phyloP scores from a whole-genome alignment of 2,797 vertebrate species.

The Simalia tracyae region DNA sequence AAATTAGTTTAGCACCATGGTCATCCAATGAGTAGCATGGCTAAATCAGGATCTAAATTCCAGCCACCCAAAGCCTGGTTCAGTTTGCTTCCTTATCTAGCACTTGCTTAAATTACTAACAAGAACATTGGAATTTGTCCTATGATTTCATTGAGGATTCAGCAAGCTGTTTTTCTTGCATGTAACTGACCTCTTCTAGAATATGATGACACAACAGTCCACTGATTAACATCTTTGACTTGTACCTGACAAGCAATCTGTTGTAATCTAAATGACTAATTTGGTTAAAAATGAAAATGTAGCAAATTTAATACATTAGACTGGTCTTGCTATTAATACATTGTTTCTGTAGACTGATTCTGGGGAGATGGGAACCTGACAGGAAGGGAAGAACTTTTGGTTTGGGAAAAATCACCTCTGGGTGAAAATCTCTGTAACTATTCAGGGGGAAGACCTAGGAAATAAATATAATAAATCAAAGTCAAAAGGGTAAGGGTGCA shows the following conservation, averaged over 20 bases:
- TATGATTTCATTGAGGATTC: background rate
- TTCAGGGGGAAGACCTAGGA: background rate
- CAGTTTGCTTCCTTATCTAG: background rate
- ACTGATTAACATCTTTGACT: background rate
- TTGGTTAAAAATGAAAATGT: background rate
- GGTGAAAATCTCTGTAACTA: background rate
- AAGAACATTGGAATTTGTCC: background rate
- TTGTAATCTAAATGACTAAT: background rate
- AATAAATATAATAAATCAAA: background rate
- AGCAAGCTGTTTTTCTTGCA: background rate
- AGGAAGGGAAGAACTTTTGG: background rate
- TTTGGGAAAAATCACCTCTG: background rate
- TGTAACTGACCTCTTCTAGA: background rate
- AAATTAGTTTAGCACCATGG: background rate
- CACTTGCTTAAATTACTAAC: background rate
- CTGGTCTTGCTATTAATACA: background rate
- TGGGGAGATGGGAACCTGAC: background rate
- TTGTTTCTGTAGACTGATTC: background rate
- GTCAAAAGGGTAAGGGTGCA: background rate
- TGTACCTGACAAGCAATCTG: background rate
- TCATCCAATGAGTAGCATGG: background rate
- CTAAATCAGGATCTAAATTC: background rate
- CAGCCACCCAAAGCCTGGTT: background rate
- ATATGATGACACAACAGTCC: fast-evolving
- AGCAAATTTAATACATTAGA: background rate